These are phyloP conservation scores for Eriocheir sinensis DNA, from an alignment of 1,140 invertebrate species.

Conservation along the genomic window DNA sequence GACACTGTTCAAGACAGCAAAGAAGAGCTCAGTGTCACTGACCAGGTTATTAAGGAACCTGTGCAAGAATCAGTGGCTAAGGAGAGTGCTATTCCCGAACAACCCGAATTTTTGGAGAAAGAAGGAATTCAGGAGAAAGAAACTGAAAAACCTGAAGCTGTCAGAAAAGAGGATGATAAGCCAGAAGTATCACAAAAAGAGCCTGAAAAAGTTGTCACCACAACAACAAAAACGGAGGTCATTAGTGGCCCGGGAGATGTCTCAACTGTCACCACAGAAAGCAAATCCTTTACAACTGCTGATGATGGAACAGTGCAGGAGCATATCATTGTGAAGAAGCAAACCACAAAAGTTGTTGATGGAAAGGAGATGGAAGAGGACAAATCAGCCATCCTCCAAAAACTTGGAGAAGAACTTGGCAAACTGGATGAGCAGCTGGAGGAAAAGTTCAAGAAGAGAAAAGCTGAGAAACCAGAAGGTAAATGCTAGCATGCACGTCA, in stretches of 20 bases:
- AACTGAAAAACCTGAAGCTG: not conserved
- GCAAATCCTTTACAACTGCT: conserved; percentile 64
- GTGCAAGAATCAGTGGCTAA: not conserved
- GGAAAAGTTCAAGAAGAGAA: conserved; percentile 79
- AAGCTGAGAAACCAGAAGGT: conserved; percentile 70
- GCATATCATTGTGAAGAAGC: conserved; percentile 75
- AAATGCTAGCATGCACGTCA: conserved; percentile 66
- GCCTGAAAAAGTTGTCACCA: conserved; percentile 38
- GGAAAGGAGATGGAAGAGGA: conserved; percentile 55
- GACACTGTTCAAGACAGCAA: conserved; percentile 60
- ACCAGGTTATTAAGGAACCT: conserved; percentile 27
- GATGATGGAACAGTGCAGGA: conserved; percentile 76
- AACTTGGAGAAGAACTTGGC: conserved; percentile 77
- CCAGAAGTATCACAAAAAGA: conserved; percentile 23
- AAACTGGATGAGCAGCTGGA: conserved; percentile 78
- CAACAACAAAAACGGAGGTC: conserved; percentile 72
- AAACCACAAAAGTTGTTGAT: conserved; percentile 49
- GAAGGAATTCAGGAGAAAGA: conserved; percentile 70
- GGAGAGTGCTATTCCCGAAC: not conserved
- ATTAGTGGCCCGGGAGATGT: conserved; percentile 59
- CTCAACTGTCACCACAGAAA: conserved; percentile 70
- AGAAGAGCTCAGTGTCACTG: conserved; percentile 56
- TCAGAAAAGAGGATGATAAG: not conserved
- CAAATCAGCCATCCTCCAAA: conserved; percentile 76
- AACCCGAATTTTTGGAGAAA: conserved; percentile 76